Percentiles rank a stretch among this genome's conserved stretches.
Evolutionary conservation across 2,797 vertebrate genomes (phyloP).

Genomic region (Vireo griseus): DNA sequence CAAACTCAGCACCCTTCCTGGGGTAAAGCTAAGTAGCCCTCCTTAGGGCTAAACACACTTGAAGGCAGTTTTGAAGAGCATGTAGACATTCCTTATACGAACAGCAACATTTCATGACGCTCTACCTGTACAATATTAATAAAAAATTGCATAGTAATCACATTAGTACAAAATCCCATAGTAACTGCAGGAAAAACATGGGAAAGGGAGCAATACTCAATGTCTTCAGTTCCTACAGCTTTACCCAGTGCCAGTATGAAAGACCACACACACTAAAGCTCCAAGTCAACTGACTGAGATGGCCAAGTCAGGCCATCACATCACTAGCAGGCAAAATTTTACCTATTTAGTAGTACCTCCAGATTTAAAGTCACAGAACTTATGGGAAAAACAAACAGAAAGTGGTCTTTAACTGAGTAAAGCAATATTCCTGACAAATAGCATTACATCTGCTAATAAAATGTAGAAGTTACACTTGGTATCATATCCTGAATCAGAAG

Average conservation of each 20-base stretch:
- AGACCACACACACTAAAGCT: not conserved
- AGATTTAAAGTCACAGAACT: not conserved
- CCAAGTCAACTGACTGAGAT: not conserved
- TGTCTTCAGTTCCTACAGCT: not conserved
- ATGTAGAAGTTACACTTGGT: not conserved
- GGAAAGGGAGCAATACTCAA: not conserved
- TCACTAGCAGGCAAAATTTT: not conserved
- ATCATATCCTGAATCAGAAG: not conserved
- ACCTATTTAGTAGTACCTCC: not conserved
- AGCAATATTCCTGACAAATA: not conserved
- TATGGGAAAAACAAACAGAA: not conserved
- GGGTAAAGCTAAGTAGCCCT: not conserved
- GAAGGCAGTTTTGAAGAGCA: not conserved
- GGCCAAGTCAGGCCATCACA: not conserved
- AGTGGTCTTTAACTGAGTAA: not conserved
- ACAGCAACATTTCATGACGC: not conserved
- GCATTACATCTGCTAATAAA: not conserved
- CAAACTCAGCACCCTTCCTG: not conserved
- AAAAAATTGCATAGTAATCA: not conserved
- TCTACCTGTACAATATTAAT: not conserved
- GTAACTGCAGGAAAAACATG: not conserved
- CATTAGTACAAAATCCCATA: not conserved
- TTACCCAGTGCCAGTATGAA: not conserved
- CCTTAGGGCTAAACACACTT: not conserved
- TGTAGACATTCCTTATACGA: rapidly evolving